phyloP scores from a whole-genome alignment of 1,140 invertebrate genomes.

The Lasaia peninsularis region DNA sequence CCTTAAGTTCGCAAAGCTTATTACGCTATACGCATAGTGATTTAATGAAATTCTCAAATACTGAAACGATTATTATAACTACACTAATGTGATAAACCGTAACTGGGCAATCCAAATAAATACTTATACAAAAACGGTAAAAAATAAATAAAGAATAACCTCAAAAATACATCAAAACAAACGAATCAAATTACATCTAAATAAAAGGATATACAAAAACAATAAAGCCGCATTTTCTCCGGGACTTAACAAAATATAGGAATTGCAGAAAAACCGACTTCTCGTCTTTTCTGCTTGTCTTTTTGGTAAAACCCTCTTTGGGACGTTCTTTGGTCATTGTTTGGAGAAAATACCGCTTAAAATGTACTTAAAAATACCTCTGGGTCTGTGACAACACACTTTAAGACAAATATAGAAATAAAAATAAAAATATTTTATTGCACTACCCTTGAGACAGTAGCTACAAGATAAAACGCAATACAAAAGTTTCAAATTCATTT shows the following conservation, averaged over 20 bases:
- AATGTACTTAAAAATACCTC: conserved; percentile 54
- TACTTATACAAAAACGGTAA: conserved; percentile 64
- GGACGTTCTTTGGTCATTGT: conserved; percentile 49
- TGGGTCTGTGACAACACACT: conserved; percentile 43
- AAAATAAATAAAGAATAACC: conserved; percentile 69
- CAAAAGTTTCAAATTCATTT: conserved; percentile 71
- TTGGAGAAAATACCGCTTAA: conserved; percentile 49
- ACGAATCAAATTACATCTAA: conserved; percentile 35
- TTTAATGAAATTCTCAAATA: conserved; percentile 49
- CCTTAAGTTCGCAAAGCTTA: conserved; percentile 57
- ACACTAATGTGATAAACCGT: conserved; percentile 36
- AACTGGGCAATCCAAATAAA: conserved; percentile 33
- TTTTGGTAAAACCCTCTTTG: conserved; percentile 57
- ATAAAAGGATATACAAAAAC: conserved; percentile 43
- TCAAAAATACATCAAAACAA: conserved; percentile 68
- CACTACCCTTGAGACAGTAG: conserved; percentile 50
- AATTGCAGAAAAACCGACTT: conserved; percentile 32
- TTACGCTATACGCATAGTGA: conserved; percentile 41
- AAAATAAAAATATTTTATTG: conserved; percentile 34
- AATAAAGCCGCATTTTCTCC: conserved; percentile 43
- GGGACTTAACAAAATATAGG: conserved; percentile 50
- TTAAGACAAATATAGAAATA: conserved; percentile 22
- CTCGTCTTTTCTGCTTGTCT: conserved; percentile 34
- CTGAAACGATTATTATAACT: conserved; percentile 55
- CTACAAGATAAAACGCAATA: conserved; percentile 61